Evolutionary conservation across 2,888 invertebrate genomes (phyloP), one percentile per base, ranked within the genome.

Genomic region (Cheilosia soror): DNA sequence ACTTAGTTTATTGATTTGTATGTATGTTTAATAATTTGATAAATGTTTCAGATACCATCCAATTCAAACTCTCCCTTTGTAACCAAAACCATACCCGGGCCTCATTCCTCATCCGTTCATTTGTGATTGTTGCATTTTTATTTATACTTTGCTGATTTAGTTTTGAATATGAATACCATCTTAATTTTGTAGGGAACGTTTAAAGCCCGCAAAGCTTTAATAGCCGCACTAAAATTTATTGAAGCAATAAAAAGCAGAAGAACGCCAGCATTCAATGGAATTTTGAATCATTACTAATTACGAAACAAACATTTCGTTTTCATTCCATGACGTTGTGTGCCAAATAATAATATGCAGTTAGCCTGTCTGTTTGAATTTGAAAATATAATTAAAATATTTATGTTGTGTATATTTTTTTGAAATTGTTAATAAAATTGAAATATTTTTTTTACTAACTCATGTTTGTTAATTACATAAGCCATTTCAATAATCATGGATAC

Each of bases 41-140:
- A 31, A 44, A 51, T 76, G 25, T 85, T 58, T 75, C 86, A 88
- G 88, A 65, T 89, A 88, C 63, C 89, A 88, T 87, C 88, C 88
- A 25, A 87, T 88, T 47, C 87, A 88, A 73, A 85, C 85, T 20
- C 84, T 89, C 58, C 88, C 88, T 15, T 47, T 89, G 29, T 89
- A 84, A 88, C 49, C 51, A 49, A 65, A 49, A 1, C 37, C 20
- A 65, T 55, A 27, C 29, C 42, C 40, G 40, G 33, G n/a, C 20
- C n/a, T 37, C 47, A 47, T 42, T 42, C 47, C 60, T 49, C 40
- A 62, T 53, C 33, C 5, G 20, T 66, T 53, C n/a, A 37, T 49
- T 53, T 79, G 58, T 55, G 40, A 58, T 4, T 63, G 9, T 65
- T 47, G 47, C 44, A 82, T 71, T 76, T 69, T 76, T 68, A 42